Evolutionary conservation across 2,113 vertebrate species (phyloP).

Genomic region (Amblyornis subalaris): DNA sequence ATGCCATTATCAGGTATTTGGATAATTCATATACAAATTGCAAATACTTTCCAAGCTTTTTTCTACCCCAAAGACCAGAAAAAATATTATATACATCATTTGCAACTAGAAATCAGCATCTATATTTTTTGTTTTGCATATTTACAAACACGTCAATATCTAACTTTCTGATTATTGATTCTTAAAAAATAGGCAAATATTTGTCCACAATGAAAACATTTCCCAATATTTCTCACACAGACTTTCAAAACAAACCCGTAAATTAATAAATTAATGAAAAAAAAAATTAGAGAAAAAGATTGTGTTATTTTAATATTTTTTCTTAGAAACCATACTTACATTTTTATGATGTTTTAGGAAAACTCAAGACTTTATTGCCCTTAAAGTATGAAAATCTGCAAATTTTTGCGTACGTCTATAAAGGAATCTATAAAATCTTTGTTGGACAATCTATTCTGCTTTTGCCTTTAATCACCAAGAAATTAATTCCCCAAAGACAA

Average conservation of each 20-base stretch:
- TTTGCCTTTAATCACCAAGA: background rate
- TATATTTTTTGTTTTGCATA: background rate
- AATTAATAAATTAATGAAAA: background rate
- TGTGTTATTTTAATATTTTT: background rate
- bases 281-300: background rate
- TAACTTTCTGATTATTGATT: background rate
- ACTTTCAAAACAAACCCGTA: background rate
- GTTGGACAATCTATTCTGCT: background rate
- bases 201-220: background rate
- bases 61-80: background rate
- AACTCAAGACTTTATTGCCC: background rate
- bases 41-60: background rate
- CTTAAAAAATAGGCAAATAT: background rate
- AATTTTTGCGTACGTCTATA: background rate
- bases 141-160: background rate
- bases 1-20: background rate
- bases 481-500: background rate
- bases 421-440: background rate
- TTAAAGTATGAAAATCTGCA: background rate
- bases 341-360: background rate
- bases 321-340: background rate
- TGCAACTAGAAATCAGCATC: background rate
- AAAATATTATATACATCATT: background rate
- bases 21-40: background rate
- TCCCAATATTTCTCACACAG: background rate